phyloP scores from a whole-genome alignment of 2,888 invertebrate species.

The Chrysotoxum bicinctum region DNA sequence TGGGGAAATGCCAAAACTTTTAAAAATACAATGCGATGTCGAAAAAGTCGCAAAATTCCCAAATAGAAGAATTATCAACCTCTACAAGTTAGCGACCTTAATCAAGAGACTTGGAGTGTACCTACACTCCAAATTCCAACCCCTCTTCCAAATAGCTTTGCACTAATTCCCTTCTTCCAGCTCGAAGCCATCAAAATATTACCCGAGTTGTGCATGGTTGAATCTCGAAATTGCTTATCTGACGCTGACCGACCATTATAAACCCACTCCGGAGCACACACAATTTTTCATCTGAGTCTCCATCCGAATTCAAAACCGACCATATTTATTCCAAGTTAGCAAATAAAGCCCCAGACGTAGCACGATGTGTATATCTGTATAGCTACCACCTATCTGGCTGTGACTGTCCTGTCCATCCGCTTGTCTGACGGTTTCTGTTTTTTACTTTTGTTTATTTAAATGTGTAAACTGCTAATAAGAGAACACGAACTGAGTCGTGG shows the following conservation, averaged over 20 bases:
- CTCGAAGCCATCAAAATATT: neutral
- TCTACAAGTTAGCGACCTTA: too few species aligned
- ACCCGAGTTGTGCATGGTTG: constrained; percentile 52
- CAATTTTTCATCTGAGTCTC: neutral
- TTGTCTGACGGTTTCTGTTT: constrained; percentile 42
- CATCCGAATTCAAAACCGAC: neutral
- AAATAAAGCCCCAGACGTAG: constrained; percentile 22
- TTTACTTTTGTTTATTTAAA: constrained; percentile 34
- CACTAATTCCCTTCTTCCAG: neutral
- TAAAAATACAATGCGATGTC: too few species aligned
- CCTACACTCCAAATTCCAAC: neutral
- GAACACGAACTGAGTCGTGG: constrained; percentile 67
- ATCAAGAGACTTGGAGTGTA: neutral
- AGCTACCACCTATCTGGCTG: constrained; percentile 5
- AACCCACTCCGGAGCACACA: neutral
- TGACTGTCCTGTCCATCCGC: constrained; percentile 44
- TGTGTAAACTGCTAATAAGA: constrained; percentile 69
- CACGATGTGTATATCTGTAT: neutral
- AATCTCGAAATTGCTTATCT: constrained; percentile 43
- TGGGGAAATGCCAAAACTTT: too few species aligned
- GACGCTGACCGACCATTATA: neutral
- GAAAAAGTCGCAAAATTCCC: too few species aligned
- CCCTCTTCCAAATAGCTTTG: neutral
- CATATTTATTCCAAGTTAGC: constrained; percentile 30
- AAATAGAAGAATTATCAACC: too few species aligned